Evolutionary conservation across 1,140 invertebrate species (phyloP).

Genomic region (Vanessa atalanta): DNA sequence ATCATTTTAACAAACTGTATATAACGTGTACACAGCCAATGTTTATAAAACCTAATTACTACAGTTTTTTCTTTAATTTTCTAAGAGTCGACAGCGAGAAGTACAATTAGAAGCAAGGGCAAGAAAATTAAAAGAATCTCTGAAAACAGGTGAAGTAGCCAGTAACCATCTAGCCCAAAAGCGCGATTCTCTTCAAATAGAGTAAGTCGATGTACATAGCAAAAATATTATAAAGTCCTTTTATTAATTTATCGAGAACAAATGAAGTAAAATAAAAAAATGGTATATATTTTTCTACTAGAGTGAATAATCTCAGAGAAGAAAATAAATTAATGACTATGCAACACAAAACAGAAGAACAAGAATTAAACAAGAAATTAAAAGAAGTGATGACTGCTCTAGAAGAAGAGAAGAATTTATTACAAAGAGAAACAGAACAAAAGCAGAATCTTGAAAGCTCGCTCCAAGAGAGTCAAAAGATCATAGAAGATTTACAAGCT

Average conservation of each 20-base stretch:
- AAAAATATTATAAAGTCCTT: no score
- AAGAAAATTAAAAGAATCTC: slow-evolving; percentile 68
- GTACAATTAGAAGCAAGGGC: slow-evolving; percentile 68
- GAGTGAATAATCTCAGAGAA: slow-evolving; percentile 59
- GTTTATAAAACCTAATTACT: background rate
- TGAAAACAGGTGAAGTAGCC: slow-evolving; percentile 71
- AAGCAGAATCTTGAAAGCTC: slow-evolving; percentile 48
- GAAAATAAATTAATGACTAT: slow-evolving; percentile 55
- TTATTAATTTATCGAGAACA: no score
- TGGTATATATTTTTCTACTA: slow-evolving; percentile 26
- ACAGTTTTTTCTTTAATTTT: slow-evolving; percentile 16
- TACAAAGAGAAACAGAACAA: slow-evolving; percentile 45
- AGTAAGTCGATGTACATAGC: slow-evolving; percentile 48
- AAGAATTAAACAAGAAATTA: slow-evolving; percentile 57
- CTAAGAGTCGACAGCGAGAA: slow-evolving; percentile 69
- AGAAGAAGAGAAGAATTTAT: slow-evolving; percentile 52
- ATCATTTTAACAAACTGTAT: no score
- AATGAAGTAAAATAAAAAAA: no score
- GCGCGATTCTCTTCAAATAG: slow-evolving; percentile 59
- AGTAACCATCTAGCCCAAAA: slow-evolving; percentile 64
- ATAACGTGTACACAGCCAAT: no score
- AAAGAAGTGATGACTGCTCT: slow-evolving; percentile 53
- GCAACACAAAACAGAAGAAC: slow-evolving; percentile 52
- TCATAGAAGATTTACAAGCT: slow-evolving; percentile 56
- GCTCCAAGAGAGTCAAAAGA: slow-evolving; percentile 48